Evolutionary conservation across 2,888 invertebrate genomes (phyloP).

Genomic region (Smittia aterrima): DNA sequence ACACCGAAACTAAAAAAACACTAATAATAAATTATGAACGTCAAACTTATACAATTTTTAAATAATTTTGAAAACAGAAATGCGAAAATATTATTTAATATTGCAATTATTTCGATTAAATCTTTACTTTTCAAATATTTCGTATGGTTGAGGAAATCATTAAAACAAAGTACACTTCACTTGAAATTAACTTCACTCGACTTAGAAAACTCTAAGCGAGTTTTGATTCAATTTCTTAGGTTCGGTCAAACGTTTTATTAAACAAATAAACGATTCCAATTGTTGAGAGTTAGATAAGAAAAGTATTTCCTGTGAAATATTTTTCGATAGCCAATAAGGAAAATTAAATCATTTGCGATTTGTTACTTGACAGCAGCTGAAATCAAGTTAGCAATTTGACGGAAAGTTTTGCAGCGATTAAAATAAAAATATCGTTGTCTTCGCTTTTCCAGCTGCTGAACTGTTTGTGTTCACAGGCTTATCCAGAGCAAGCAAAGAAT

Average conservation of each 20-base stretch:
- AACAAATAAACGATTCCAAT: background rate
- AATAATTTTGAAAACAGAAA: too few species aligned
- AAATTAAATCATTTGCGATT: conserved; percentile 1
- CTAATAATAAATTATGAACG: too few species aligned
- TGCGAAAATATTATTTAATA: too few species aligned
- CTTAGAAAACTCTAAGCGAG: background rate
- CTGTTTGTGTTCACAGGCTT: background rate
- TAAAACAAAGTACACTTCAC: background rate
- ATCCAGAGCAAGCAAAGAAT: background rate
- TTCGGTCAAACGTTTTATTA: background rate
- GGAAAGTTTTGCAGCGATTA: background rate
- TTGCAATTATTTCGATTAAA: too few species aligned
- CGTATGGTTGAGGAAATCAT: too few species aligned
- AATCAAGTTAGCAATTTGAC: background rate
- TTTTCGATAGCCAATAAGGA: background rate
- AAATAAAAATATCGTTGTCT: conserved; percentile 1
- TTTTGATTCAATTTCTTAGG: conserved; percentile 14
- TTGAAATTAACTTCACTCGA: background rate
- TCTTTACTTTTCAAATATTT: too few species aligned
- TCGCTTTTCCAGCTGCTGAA: background rate
- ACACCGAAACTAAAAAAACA: too few species aligned
- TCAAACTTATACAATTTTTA: too few species aligned
- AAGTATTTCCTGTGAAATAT: background rate
- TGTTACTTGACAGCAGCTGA: background rate
- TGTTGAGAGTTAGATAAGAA: background rate